These are phyloP conservation scores for Ischnus inquisitorius DNA, from an alignment of 2,888 invertebrate genomes.

Conservation along the genomic window DNA sequence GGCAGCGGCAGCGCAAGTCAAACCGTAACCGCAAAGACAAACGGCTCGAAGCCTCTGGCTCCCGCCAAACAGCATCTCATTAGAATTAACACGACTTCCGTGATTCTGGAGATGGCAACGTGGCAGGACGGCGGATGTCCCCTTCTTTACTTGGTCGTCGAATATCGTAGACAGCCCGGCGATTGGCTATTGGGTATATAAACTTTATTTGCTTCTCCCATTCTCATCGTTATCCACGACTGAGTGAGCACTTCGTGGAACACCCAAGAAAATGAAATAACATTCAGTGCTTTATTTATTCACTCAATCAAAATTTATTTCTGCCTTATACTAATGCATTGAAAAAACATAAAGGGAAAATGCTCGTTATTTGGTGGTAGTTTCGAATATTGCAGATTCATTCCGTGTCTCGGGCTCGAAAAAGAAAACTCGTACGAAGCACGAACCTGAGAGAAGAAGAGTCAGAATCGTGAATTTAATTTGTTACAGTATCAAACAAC, in stretches of 20 bases:
- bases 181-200: slow-evolving; percentile 82
- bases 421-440: not conserved
- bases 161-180: slow-evolving; percentile 82
- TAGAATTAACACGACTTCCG: slow-evolving; percentile 83
- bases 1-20: slow-evolving; percentile 85
- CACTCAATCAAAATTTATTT: not conserved
- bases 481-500: slow-evolving; percentile 85
- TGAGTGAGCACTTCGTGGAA: no score
- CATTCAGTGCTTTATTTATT: not conserved
- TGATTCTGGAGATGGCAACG: slow-evolving; percentile 83
- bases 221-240: not conserved
- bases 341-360: not conserved
- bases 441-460: not conserved
- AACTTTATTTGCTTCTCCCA: not conserved
- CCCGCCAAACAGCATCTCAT: slow-evolving; percentile 83
- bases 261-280: no score
- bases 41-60: slow-evolving; percentile 83
- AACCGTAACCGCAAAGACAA: slow-evolving; percentile 83
- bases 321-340: not conserved
- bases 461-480: slow-evolving; percentile 34
- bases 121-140: slow-evolving; percentile 86
- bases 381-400: not conserved
- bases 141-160: slow-evolving; percentile 84
- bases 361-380: not conserved
- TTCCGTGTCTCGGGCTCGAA: not conserved